These are phyloP conservation scores for Acomys russatus DNA, from an alignment of 2,797 vertebrate species.

Conservation along the genomic window DNA sequence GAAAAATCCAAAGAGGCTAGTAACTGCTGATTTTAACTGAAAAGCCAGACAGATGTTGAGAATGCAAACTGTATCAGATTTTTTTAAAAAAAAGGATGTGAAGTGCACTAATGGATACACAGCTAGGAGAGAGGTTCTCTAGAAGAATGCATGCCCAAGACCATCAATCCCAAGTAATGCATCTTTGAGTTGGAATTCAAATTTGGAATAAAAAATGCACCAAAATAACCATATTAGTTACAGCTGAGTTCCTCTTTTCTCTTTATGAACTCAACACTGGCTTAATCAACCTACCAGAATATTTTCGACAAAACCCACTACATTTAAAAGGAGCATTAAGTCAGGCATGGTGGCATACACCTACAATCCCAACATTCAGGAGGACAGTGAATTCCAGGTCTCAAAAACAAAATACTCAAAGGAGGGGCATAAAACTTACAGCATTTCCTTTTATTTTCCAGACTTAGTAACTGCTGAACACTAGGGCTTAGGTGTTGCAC, in stretches of 20 bases:
- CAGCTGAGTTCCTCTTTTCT: background rate
- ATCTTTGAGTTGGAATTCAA: constrained; percentile 40
- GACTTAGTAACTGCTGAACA: background rate
- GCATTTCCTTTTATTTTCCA: background rate
- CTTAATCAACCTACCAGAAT: background rate
- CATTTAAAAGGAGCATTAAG: background rate
- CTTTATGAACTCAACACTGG: constrained; percentile 41
- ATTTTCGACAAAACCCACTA: background rate
- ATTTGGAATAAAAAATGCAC: constrained; percentile 46
- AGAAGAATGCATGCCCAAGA: background rate
- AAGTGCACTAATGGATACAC: background rate
- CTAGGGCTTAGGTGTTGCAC: background rate
- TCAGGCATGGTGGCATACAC: background rate
- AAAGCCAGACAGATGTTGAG: background rate
- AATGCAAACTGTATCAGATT: background rate
- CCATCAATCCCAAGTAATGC: background rate
- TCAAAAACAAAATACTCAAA: background rate
- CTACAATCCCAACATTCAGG: background rate
- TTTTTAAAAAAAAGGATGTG: background rate
- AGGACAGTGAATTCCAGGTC: background rate
- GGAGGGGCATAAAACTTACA: background rate
- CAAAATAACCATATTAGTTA: constrained; percentile 41
- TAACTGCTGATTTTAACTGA: constrained; percentile 6
- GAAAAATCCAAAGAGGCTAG: background rate
- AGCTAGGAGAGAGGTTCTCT: background rate